Evolutionary conservation across 2,797 vertebrate genomes (phyloP), one percentile per base, ranked within the genome.

Genomic region (Champsocephalus gunnari): DNA sequence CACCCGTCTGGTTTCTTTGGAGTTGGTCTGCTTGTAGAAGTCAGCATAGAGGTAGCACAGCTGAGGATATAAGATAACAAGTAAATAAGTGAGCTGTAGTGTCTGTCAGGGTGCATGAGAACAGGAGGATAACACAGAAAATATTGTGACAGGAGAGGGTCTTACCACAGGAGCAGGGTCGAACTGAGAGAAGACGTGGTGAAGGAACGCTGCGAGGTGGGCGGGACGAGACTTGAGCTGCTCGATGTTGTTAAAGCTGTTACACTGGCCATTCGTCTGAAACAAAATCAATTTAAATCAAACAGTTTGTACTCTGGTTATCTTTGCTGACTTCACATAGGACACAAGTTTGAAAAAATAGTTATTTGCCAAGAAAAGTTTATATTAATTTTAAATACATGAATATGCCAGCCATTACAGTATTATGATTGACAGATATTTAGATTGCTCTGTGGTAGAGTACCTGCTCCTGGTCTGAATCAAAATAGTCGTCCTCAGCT

Each of bases 181-280:
- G 73, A 99, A 99, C 92, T 99, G 98, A 79, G 98, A 99, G 82
- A 99, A 96, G 43, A 99, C 98, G 32, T 99, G 96, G 88, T 99
- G 98, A 84, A 99, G 93, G 73, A 99, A 98, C 41, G 95, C 98
- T 74, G 97, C 96, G 67, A 99, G 93, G 93, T 99, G 98, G 88
- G 98, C 98, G 0, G 98, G 98, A 41, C 97, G 96, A 58, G 96
- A 97, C 88, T 98, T 99, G 54, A 99, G 93, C 77, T 96, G 94
- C 87, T 99, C 98, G 9, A 99, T 97, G 90, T 93, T 97, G 89
- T 97, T 97, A 93, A 99, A 99, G 91, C 95, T 98, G 96, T 96
- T 97, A 89, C 96, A 99, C 81, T 99, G 98, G 68, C 97, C 97
- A 7, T 97, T 98, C 28, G 98, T 95, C 97, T 98, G 92, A 16